These are phyloP conservation scores for Rhynchopsitta pachyrhyncha DNA, from an alignment of 2,113 vertebrate genomes.

Conservation along the genomic window DNA sequence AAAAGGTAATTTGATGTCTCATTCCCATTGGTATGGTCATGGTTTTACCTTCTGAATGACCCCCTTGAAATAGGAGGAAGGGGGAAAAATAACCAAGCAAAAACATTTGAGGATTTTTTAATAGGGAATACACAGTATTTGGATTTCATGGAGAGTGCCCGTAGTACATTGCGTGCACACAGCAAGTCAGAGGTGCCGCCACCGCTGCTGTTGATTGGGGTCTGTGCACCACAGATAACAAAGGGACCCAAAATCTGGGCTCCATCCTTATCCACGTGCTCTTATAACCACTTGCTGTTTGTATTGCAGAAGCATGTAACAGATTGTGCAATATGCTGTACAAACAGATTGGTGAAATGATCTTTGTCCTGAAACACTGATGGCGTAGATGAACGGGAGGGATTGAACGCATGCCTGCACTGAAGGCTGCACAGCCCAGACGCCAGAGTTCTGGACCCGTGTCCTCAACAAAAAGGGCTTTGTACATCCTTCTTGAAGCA, in stretches of 20 bases:
- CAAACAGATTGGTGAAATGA: conserved; percentile 12
- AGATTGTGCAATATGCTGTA: conserved; percentile 29
- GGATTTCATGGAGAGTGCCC: not conserved
- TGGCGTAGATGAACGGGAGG: not conserved
- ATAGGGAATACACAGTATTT: not conserved
- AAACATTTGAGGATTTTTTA: not conserved
- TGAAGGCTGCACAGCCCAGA: not conserved
- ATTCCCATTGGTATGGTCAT: not conserved
- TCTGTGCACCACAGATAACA: not conserved
- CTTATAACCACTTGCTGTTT: not conserved
- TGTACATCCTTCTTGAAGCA: conserved; percentile 39
- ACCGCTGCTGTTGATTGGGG: not conserved
- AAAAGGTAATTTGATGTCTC: not conserved
- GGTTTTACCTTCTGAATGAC: not conserved
- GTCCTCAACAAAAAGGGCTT: conserved; percentile 37
- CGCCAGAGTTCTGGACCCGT: not conserved
- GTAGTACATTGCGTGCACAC: accelerated
- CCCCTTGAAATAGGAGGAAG: not conserved
- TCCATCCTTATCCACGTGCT: not conserved
- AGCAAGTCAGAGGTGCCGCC: not conserved
- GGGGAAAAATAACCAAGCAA: accelerated
- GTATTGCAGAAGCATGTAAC: not conserved
- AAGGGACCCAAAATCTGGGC: not conserved
- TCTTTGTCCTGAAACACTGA: conserved; percentile 22
- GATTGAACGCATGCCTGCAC: not conserved